Percentiles rank a stretch among this genome's conserved stretches.
Conservation (phyloP, 2,113 vertebrate genomes). For the Arenaria interpres region DNA sequence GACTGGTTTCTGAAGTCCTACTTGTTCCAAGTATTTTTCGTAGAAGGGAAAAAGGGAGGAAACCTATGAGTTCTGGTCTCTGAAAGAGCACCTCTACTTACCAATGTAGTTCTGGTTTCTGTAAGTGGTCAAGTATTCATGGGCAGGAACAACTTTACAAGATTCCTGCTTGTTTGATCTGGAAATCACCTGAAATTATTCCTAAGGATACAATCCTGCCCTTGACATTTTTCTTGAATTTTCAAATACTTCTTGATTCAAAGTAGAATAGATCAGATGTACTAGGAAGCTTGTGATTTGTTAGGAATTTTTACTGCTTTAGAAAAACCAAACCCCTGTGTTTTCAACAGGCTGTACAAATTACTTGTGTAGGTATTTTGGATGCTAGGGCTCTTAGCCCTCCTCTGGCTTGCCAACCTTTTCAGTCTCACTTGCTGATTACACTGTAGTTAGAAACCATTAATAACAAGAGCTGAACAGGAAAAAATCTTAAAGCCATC, state of each 20-base stretch:
- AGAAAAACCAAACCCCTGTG: not conserved
- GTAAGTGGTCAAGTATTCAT: not conserved
- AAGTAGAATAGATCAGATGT: not conserved
- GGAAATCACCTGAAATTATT: not conserved
- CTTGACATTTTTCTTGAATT: not conserved
- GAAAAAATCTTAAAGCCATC: not conserved
- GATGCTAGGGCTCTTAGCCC: not conserved
- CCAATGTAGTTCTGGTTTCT: not conserved
- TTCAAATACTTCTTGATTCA: not conserved
- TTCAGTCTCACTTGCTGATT: not conserved
- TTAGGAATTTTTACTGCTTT: not conserved
- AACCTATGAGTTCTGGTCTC: not conserved
- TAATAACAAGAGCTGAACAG: not conserved
- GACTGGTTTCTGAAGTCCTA: not conserved
- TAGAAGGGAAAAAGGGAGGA: not conserved
- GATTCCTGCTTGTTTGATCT: not conserved
- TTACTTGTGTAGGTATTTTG: not conserved
- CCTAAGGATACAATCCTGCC: not conserved
- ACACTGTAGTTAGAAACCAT: not conserved
- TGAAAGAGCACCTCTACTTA: not conserved
- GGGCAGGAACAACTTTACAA: not conserved
- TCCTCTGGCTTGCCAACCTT: not conserved
- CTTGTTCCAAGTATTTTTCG: not conserved
- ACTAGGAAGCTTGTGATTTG: not conserved
- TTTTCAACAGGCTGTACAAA: not conserved